phyloP scores from a whole-genome alignment of 2,113 vertebrate species.

The Carettochelys insculpta region DNA sequence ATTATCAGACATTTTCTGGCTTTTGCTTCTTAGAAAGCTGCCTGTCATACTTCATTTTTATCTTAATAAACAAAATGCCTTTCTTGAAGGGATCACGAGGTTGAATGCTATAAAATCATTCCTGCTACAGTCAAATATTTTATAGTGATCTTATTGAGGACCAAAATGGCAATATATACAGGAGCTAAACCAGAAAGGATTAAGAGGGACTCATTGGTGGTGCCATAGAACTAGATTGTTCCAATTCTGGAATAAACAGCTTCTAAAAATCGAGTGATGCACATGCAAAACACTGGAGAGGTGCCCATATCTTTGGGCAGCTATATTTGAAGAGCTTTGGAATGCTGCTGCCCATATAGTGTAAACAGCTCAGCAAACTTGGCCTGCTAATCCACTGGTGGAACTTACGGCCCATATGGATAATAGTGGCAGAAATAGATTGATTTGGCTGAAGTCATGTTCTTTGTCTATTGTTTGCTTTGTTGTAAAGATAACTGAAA shows the following conservation, averaged over 20 bases:
- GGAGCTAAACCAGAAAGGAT: conserved; percentile 10
- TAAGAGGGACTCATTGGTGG: conserved; percentile 2
- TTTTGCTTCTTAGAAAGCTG: conserved; percentile 54
- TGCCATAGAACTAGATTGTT: neutral
- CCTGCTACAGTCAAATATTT: conserved; percentile 22
- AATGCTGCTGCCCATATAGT: neutral
- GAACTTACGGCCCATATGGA: neutral
- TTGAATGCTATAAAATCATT: conserved; percentile 52
- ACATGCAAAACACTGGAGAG: neutral
- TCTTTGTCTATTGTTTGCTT: neutral
- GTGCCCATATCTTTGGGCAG: neutral
- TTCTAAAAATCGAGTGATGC: neutral
- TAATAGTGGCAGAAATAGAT: neutral
- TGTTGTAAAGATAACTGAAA: neutral
- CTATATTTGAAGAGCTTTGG: neutral
- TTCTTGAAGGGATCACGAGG: conserved; percentile 42
- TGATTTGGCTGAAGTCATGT: neutral
- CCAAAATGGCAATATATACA: conserved; percentile 17
- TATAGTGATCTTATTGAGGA: conserved; percentile 43
- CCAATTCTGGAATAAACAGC: neutral
- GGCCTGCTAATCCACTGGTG: neutral
- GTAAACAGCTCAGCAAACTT: neutral
- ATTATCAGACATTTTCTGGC: conserved; percentile 39
- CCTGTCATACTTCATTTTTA: conserved; percentile 49
- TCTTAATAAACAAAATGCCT: conserved; percentile 54